Base-by-base conservation (phyloP, 2,888 invertebrate species). In the Microchrysa polita region DNA sequence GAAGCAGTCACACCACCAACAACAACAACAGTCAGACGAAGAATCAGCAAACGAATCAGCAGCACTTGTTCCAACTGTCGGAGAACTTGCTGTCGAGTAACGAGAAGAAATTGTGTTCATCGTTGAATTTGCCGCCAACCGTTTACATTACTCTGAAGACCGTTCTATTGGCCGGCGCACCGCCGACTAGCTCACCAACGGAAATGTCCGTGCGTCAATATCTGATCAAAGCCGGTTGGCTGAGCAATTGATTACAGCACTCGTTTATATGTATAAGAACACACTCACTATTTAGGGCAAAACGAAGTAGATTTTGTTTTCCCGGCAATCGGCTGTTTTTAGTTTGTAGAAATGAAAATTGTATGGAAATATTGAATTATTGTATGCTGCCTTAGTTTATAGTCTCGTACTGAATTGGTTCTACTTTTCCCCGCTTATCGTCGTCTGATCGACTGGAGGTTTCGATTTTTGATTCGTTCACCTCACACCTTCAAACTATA, bases 81-180 rank as follows among this genome's bases (percentile, higher is more conserved):
- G 85, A 81, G 85, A 88, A 88, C 84, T 86, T 91, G 82, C 88
- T 92, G 80, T 90, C 88, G 79, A 87, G 85, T 84, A 89, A 90
- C 80, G 92, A 92, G 84, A 87, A 89, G 83, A 89, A 91, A 91
- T 84, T 94, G 77, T 95, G 94, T 85, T 87, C 88, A 72, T 86
- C 90, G 74, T 88, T 96, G 81, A 92, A 93, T 82, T 87, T 96
- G 82, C 91, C 93, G 79, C 94, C 96, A 77, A 91, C 94, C 74
- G 94, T 93, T 84, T 97, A 96, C 87, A 90, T 94, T 79, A 94
- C 95, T 2, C 88, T 96, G 84, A 97, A 97, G 86, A 92, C 95
- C 14, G 89, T 95, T 79, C 88, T 96, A 77, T 88, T 97, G 74
- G 84, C 84, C 76, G 84, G 84, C 18, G 82, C 82, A 10, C 82